Conservation (phyloP, 1,140 invertebrate species). For the Octopus sinensis region DNA sequence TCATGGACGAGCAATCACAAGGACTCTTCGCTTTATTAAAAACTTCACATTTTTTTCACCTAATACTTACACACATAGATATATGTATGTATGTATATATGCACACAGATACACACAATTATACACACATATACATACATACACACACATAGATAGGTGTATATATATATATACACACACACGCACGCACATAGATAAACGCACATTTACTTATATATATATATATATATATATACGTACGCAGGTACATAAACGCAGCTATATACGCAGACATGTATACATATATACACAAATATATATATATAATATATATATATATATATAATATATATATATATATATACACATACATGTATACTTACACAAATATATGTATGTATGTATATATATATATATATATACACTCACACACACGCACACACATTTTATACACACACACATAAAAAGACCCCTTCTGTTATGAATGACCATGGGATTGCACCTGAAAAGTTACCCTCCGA, state of each 20-base stretch:
- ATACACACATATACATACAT: not conserved
- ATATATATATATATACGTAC: not conserved
- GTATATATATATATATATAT: not conserved
- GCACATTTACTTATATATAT: not conserved
- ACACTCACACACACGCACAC: too few species aligned
- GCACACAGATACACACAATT: not conserved
- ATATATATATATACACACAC: not conserved
- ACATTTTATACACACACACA: too few species aligned
- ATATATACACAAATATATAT: too few species aligned
- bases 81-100: too few species aligned
- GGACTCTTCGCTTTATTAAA: too few species aligned
- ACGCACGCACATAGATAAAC: not conserved
- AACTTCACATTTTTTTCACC: not conserved
- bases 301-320: too few species aligned
- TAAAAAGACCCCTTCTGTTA: too few species aligned
- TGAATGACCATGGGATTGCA: too few species aligned
- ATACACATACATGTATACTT: not conserved
- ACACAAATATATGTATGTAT: not conserved
- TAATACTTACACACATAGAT: too few species aligned
- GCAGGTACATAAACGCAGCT: not conserved
- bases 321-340: constrained; percentile 5
- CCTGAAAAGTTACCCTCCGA: too few species aligned
- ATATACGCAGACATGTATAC: not conserved
- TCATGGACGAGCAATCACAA: too few species aligned
- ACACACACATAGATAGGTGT: not conserved